Base-by-base conservation (phyloP, 1,140 invertebrate genomes). In the Pseudoatta argentina region DNA sequence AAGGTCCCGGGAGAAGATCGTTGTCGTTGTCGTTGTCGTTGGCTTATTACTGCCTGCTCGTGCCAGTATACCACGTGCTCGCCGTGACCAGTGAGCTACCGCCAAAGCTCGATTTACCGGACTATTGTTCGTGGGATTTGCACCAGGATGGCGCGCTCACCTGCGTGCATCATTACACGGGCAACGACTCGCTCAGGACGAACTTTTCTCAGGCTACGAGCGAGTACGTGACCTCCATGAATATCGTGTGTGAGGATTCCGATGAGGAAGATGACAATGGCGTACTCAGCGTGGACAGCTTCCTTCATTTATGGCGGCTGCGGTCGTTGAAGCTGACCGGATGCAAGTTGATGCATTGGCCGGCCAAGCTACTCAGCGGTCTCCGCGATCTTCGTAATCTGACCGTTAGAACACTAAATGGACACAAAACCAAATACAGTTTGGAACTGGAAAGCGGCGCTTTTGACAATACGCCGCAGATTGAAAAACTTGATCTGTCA, bases 201-300 rank as follows among this genome's bases (percentile, higher is more conserved):
- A 98, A 98, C 94, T 98, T 98, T 93, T 98, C 97, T 93, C 97
- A 98, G 72, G 97, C 98, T 61, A 97, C 97, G 39, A 97, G 97
- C 51, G 98, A 98, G 88, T 97, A 98, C 93, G 98, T 98, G 53
- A 97, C 97, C 18, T 97, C 97, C 3, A 94, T 98, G 81, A 96
- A 96, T 91, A 97, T 98, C 72, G 96, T 97, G 86, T 98, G 98
- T 94, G 97, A 97, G 72, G 85, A 85, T 6, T 21, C 79, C 78
- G 63, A 91, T 82, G 30, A 39, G 12, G 67, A 79, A 30, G 21
- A 82, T 12, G 88, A 88, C 30, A 76, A 66, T 5, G 88, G 88
- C 34, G 86, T 83, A 2, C 55, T 87, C 64, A 97, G 98, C 92
- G 96, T 98, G 77, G 96, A 97, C 69, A 97, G 97, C 92, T 98